A percentile compares a stretch with the other conserved stretches of the same genome.
These are phyloP conservation scores for Prunella strophiata DNA, from an alignment of 2,797 vertebrate species.

Conservation along the genomic window DNA sequence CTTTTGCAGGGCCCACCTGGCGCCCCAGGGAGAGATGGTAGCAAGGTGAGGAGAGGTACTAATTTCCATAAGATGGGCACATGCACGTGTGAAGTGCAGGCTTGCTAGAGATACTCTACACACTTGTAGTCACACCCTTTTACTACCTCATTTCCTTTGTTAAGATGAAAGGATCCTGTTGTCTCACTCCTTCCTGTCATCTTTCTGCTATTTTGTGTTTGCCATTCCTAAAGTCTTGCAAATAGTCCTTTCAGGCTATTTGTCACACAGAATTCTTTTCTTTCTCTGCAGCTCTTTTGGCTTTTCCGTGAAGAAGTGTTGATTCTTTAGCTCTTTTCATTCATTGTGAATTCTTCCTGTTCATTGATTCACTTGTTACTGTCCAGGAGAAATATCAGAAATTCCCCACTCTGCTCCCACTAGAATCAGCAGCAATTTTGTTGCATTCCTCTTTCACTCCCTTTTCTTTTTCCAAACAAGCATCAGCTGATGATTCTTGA, in stretches of 20 bases:
- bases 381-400: not conserved
- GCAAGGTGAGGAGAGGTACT: conserved; percentile 82
- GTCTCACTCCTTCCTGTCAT: not conserved
- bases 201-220: not conserved
- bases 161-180: not conserved
- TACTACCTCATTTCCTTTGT: not conserved
- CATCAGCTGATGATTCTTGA: not conserved
- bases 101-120: not conserved
- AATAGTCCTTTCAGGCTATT: not conserved
- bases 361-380: not conserved
- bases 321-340: not conserved
- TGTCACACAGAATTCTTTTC: not conserved
- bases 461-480: not conserved
- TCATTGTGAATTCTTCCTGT: not conserved
- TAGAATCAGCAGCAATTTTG: not conserved
- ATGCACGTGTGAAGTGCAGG: not conserved
- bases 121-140: not conserved
- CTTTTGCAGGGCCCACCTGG: conserved; percentile 87
- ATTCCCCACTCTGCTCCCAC: not conserved
- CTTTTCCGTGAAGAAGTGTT: not conserved
- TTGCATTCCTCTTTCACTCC: not conserved
- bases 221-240: not conserved
- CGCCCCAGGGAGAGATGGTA: conserved; percentile 90
- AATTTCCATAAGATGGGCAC: not conserved
- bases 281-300: not conserved